phyloP scores from a whole-genome alignment of 2,888 invertebrate species.

The Keiferia lycopersicella region DNA sequence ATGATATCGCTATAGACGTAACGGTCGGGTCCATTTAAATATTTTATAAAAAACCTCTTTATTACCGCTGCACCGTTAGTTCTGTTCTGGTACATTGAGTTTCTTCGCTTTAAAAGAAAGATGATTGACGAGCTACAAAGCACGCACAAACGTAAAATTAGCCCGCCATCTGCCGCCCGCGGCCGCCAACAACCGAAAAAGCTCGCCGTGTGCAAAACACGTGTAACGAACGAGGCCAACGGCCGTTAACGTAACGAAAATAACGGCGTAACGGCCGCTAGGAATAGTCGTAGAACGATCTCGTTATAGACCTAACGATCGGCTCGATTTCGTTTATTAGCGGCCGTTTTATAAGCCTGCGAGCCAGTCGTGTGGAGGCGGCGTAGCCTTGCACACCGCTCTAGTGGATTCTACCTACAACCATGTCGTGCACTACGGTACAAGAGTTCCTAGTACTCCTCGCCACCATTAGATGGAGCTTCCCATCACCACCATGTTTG shows the following conservation, averaged over 20 bases:
- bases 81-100: not conserved
- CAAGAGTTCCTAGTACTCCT: constrained; percentile 44
- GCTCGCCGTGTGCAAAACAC: constrained; percentile 39
- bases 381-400: constrained; percentile 63
- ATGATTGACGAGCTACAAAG: constrained; percentile 29
- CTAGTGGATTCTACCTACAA: constrained; percentile 26
- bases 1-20: too few relatives aligned
- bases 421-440: constrained; percentile 56
- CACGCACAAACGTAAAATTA: constrained; percentile 38
- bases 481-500: not conserved
- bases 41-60: too few relatives aligned
- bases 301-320: constrained; percentile 30
- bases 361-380: constrained; percentile 60
- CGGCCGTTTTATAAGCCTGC: constrained; percentile 52
- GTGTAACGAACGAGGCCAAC: constrained; percentile 40
- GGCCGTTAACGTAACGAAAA: constrained; percentile 57
- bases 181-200: constrained; percentile 38
- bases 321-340: constrained; percentile 55
- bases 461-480: constrained; percentile 61
- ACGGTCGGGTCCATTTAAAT: too few relatives aligned
- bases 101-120: constrained; percentile 2
- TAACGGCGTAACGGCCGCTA: constrained; percentile 57
- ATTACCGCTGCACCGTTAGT: not conserved
- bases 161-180: constrained; percentile 56
- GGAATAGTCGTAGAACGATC: constrained; percentile 38